These are phyloP conservation scores for Odontomachus brunneus DNA, from an alignment of 1,140 invertebrate species.

Conservation along the genomic window DNA sequence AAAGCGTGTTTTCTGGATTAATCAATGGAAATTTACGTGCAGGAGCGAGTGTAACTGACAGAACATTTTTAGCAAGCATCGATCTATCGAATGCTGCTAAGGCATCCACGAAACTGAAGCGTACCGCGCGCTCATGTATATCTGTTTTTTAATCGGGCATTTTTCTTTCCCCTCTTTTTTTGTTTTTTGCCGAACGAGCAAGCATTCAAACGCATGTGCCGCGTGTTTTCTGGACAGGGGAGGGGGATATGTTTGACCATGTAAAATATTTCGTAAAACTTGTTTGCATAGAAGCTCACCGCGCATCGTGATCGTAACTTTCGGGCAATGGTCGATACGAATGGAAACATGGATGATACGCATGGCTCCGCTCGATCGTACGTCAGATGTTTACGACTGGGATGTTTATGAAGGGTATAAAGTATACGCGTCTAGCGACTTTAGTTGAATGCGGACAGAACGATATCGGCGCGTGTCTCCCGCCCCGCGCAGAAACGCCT, in stretches of 20 bases:
- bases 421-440: neutral
- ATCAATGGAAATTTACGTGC: too few relatives aligned
- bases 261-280: conserved; percentile 34
- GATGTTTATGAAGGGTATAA: conserved; percentile 1
- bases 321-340: conserved; percentile 22
- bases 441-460: neutral
- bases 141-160: conserved; percentile 61
- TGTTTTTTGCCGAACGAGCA: neutral
- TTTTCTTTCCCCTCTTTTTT: neutral
- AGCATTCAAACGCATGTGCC: neutral
- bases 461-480: too few relatives aligned
- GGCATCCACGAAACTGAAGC: too few relatives aligned
- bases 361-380: conserved; percentile 29
- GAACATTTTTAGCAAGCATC: too few relatives aligned
- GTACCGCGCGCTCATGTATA: neutral
- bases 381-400: neutral
- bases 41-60: too few relatives aligned
- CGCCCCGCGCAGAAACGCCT: too few relatives aligned
- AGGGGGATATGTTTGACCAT: conserved; percentile 11
- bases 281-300: conserved; percentile 11
- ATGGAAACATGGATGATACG: conserved; percentile 11
- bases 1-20: too few relatives aligned
- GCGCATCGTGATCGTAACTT: conserved; percentile 21
- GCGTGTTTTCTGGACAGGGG: too few relatives aligned
- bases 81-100: too few relatives aligned